Evolutionary conservation across 2,113 vertebrate species (phyloP).

Genomic region (Dipodomys spectabilis): DNA sequence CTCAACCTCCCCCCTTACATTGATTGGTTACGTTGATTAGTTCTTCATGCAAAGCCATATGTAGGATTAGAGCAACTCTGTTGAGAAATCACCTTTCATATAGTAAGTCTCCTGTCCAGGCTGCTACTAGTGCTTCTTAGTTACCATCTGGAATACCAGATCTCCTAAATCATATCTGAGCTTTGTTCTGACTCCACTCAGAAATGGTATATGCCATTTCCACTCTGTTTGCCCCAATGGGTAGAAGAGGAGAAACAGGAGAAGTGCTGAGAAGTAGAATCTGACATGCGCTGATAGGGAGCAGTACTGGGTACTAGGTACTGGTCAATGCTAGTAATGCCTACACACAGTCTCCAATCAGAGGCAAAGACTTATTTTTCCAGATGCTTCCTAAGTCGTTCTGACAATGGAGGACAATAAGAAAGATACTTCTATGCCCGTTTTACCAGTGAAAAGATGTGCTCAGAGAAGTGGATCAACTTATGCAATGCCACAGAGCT

Average conservation of each 20-base stretch:
- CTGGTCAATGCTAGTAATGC: accelerated
- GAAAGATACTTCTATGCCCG: neutral
- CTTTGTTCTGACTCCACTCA: slow-evolving; percentile 10
- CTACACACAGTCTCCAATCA: neutral
- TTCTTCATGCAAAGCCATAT: slow-evolving; percentile 5
- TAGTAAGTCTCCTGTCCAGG: neutral
- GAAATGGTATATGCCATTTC: neutral
- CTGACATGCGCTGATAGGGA: neutral
- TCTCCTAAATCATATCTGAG: neutral
- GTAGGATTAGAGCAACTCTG: neutral
- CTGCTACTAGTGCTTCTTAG: neutral
- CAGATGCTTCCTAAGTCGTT: neutral
- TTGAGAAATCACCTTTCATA: neutral
- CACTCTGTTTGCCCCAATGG: neutral
- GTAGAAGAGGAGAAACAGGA: neutral
- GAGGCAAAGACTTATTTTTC: neutral
- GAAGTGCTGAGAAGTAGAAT: neutral
- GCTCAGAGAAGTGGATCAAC: neutral
- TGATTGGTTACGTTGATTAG: neutral
- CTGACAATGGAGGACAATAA: neutral
- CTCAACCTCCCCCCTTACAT: neutral
- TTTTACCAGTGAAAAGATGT: neutral
- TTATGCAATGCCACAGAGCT: neutral
- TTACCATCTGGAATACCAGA: neutral
- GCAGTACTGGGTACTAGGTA: neutral